Conservation (phyloP, 2,888 invertebrate species). For the Julus scanicus region DNA sequence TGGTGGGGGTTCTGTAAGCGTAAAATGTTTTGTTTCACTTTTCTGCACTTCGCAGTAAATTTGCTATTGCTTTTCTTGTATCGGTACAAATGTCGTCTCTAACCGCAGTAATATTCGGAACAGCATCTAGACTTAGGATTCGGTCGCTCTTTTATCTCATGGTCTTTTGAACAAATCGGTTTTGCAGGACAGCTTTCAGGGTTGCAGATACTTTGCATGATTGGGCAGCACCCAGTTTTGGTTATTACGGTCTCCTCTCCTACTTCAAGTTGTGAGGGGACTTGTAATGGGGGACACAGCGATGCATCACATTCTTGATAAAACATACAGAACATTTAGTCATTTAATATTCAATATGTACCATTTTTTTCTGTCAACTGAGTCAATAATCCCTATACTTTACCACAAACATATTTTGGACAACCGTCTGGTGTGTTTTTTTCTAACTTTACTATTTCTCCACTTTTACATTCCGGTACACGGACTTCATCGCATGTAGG, state of each 20-base stretch:
- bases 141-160: conserved; percentile 64
- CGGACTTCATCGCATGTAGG: conserved; percentile 72
- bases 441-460: conserved; percentile 70
- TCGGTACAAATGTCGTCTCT: conserved; percentile 59
- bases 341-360: not conserved
- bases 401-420: conserved; percentile 79
- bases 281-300: conserved; percentile 74
- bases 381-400: conserved; percentile 56
- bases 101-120: conserved; percentile 75
- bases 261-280: conserved; percentile 59
- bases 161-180: conserved; percentile 73
- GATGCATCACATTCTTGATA: conserved; percentile 77
- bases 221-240: conserved; percentile 79
- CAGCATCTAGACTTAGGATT: conserved; percentile 72
- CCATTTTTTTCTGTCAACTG: not conserved
- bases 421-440: conserved; percentile 75
- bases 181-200: conserved; percentile 74
- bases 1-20: conserved; percentile 71
- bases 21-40: not conserved
- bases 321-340: conserved; percentile 44
- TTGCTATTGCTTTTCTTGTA: not conserved
- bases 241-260: conserved; percentile 74
- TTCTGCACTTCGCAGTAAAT: not conserved
- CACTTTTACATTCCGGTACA: conserved; percentile 79
- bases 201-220: conserved; percentile 72